phyloP scores from a whole-genome alignment of 1,140 invertebrate genomes.

The Antheraea pernyi region DNA sequence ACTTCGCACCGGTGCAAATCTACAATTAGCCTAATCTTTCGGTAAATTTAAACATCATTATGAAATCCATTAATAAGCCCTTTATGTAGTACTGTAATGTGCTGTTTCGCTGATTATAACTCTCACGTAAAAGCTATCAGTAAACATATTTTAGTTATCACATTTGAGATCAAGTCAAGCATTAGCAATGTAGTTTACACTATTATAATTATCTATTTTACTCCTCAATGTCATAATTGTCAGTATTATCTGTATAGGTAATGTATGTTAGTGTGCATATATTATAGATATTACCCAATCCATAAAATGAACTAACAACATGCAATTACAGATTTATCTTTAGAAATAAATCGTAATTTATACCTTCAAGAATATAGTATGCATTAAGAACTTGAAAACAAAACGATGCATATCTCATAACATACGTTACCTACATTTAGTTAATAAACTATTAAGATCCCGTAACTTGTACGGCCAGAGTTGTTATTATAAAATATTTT shows the following conservation, averaged over 20 bases:
- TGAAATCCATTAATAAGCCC: no score
- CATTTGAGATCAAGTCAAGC: no score
- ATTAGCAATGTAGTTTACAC: background rate
- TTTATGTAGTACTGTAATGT: no score
- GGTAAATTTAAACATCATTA: no score
- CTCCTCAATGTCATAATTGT: background rate
- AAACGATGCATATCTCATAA: conserved; percentile 12
- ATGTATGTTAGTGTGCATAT: background rate
- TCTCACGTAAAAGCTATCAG: no score
- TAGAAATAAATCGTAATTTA: conserved; percentile 18
- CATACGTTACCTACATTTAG: background rate
- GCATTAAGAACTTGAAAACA: conserved; percentile 5
- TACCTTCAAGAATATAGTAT: conserved; percentile 4
- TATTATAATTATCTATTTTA: background rate
- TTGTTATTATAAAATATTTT: conserved; percentile 11
- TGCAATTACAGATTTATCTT: conserved; percentile 24
- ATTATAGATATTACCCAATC: conserved; percentile 1
- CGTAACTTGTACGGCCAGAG: background rate
- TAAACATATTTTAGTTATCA: no score
- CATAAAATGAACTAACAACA: conserved; percentile 11
- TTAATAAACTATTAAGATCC: conserved; percentile 9
- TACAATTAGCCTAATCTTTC: no score
- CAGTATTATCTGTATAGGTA: background rate
- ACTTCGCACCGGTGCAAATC: no score
- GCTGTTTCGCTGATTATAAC: no score